phyloP scores from a whole-genome alignment of 1,140 invertebrate species.

The Asbolus verrucosus region DNA sequence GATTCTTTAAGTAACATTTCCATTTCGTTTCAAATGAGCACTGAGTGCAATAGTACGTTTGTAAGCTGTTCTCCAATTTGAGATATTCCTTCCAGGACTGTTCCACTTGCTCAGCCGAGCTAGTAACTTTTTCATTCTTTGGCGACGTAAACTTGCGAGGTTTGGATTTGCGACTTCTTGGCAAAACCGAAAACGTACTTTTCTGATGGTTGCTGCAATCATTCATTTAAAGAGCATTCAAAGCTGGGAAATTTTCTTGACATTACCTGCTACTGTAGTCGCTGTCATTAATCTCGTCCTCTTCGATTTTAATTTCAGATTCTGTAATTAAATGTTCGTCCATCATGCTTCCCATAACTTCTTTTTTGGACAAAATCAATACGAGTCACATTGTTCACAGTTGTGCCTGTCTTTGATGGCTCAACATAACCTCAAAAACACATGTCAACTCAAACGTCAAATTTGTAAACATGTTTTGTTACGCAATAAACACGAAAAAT shows the following conservation, averaged over 20 bases:
- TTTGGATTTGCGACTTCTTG: background rate
- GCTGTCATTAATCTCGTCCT: slow-evolving; percentile 6
- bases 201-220: slow-evolving; percentile 1
- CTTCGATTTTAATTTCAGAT: slow-evolving; percentile 27
- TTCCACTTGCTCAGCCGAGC: background rate
- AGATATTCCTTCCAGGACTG: slow-evolving; percentile 18
- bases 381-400: no score
- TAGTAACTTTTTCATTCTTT: background rate
- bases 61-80: slow-evolving; percentile 8
- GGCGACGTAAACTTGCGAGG: background rate
- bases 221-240: no score
- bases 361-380: no score
- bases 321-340: slow-evolving; percentile 7
- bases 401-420: no score
- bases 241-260: background rate
- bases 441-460: no score
- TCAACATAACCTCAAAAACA: no score
- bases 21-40: slow-evolving; percentile 24
- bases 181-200: background rate
- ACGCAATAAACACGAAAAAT: no score
- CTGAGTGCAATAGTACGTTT: slow-evolving; percentile 11
- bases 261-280: slow-evolving; percentile 6
- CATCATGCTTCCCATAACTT: background rate
- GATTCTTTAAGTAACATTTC: slow-evolving; percentile 17
- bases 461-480: no score